Evolutionary conservation across 2,888 invertebrate species (phyloP).

Genomic region (Eupithecia insigniata): DNA sequence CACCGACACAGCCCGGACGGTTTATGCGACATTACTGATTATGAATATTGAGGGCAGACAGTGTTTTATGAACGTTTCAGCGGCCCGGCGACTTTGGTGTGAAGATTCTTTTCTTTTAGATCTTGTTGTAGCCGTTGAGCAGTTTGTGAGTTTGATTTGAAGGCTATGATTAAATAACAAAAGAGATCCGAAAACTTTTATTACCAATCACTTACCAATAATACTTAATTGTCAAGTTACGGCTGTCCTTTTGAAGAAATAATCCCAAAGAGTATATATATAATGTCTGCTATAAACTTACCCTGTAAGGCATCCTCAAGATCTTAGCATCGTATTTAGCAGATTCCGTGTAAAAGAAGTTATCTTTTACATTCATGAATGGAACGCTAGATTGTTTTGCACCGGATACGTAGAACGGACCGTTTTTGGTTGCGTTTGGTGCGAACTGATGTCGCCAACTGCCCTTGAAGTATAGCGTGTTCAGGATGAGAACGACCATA

Average conservation of each 20-base stretch:
- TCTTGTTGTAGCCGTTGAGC: no score
- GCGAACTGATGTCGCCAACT: slow-evolving; percentile 89
- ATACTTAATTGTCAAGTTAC: no score
- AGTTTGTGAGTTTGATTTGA: no score
- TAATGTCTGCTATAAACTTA: slow-evolving; percentile 57
- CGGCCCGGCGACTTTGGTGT: no score
- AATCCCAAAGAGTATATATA: background rate
- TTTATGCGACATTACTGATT: no score
- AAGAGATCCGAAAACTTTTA: background rate
- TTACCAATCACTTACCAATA: no score
- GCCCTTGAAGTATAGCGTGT: slow-evolving; percentile 92
- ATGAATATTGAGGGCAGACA: no score
- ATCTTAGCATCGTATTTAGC: slow-evolving; percentile 87
- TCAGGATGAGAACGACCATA: slow-evolving; percentile 87
- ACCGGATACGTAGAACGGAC: slow-evolving; percentile 85
- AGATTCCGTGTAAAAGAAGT: slow-evolving; percentile 87
- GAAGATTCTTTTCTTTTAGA: no score
- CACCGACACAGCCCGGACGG: no score
- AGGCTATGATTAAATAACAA: no score
- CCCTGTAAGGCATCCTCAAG: slow-evolving; percentile 89
- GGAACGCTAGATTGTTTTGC: slow-evolving; percentile 75
- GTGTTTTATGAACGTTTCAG: no score
- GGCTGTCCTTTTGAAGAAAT: background rate
- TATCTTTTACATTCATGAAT: slow-evolving; percentile 88
- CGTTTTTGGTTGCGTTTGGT: slow-evolving; percentile 83